A percentile compares a stretch with the other conserved stretches of the same genome.
phyloP scores from a whole-genome alignment of 2,113 vertebrate genomes.

The Globicephala melas region DNA sequence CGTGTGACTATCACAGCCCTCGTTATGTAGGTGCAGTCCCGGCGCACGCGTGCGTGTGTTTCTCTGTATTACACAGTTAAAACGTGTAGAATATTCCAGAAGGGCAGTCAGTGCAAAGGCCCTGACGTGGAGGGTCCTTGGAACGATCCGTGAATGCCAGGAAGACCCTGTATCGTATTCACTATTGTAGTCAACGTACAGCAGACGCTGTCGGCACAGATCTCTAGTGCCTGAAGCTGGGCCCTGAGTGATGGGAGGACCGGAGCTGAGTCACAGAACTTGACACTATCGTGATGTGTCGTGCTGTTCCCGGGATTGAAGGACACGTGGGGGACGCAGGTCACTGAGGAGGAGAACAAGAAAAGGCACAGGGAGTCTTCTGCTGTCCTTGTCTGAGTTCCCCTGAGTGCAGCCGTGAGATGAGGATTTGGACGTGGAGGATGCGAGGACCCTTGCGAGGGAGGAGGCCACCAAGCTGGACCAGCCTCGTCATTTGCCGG shows the following conservation, averaged over 20 bases:
- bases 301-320: neutral
- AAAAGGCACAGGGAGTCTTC: too few relatives aligned
- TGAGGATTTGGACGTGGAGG: neutral
- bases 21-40: accelerated
- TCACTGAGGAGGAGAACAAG: accelerated
- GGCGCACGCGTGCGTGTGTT: accelerated
- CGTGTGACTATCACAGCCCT: accelerated
- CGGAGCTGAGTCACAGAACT: neutral
- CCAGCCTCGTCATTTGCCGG: neutral
- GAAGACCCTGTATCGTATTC: neutral
- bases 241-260: neutral
- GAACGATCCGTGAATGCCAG: accelerated
- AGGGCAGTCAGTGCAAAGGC: too few relatives aligned
- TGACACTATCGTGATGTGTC: accelerated
- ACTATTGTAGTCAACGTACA: accelerated
- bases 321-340: neutral
- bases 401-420: neutral
- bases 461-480: neutral
- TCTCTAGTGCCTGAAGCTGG: too few relatives aligned
- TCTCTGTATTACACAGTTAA: accelerated
- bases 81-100: neutral
- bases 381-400: neutral
- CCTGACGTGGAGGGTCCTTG: neutral
- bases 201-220: accelerated
- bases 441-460: accelerated